These are phyloP conservation scores for Tenualosa thibaudeaui DNA, from an alignment of 2,797 vertebrate species.

Conservation along the genomic window DNA sequence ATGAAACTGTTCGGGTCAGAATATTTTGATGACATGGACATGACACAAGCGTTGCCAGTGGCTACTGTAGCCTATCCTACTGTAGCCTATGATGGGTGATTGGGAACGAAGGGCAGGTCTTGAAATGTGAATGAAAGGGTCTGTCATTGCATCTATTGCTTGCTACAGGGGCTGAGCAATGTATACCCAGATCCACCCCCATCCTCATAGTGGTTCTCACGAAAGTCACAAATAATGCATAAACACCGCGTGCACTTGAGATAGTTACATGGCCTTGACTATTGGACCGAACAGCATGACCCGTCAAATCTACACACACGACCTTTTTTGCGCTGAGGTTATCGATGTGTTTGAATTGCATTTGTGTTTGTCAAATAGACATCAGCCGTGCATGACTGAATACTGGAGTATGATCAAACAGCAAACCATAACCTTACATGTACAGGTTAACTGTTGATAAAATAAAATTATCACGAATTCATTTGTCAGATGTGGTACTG, in stretches of 20 bases:
- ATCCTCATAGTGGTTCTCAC: slow-evolving; percentile 36
- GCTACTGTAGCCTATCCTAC: background rate
- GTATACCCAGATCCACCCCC: background rate
- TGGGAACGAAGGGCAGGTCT: too few relatives aligned
- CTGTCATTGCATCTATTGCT: background rate
- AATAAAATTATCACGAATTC: background rate
- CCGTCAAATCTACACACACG: background rate
- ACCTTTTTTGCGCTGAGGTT: background rate
- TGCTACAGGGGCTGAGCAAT: background rate
- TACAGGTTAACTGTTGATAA: background rate
- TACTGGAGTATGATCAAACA: background rate
- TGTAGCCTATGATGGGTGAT: background rate
- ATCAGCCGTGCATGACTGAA: background rate
- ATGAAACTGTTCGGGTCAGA: background rate
- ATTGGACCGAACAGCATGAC: slow-evolving; percentile 36
- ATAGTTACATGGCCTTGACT: slow-evolving; percentile 1
- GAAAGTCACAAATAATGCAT: slow-evolving; percentile 68
- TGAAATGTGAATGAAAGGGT: background rate
- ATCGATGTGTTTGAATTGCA: slow-evolving; percentile 13
- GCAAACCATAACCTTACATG: background rate
- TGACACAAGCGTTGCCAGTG: background rate
- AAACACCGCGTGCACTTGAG: slow-evolving; percentile 48
- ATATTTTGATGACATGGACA: background rate
- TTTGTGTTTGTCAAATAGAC: slow-evolving; percentile 13
- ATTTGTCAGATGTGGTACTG: slow-evolving; percentile 4